Conservation (phyloP, 2,888 invertebrate genomes). For the Hirtodrosophila confusa region DNA sequence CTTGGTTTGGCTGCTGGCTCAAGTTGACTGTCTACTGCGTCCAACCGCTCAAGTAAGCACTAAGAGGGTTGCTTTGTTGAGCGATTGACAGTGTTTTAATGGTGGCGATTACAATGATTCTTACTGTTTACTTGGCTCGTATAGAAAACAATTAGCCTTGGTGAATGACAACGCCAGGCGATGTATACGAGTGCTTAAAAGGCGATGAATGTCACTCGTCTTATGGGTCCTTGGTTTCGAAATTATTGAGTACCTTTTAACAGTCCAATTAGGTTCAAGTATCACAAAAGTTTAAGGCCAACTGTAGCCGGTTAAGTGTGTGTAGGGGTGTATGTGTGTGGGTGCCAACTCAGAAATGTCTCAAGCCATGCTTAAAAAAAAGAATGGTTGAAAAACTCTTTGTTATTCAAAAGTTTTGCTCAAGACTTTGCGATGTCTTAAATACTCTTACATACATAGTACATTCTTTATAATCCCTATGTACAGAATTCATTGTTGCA, state of each 20-base stretch:
- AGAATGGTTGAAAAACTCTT: neutral
- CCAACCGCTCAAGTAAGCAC: conserved; percentile 34
- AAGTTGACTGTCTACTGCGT: conserved; percentile 12
- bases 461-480: conserved; percentile 25
- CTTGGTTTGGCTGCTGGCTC: conserved; percentile 6
- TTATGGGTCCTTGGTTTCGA: conserved; percentile 4
- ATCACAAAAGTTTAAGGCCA: conserved; percentile 5
- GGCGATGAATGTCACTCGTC: conserved; percentile 39
- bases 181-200: conserved; percentile 24
- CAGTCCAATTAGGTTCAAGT: conserved; percentile 15
- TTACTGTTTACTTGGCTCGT: conserved; percentile 42
- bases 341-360: too few relatives aligned
- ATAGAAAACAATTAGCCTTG: conserved; percentile 59
- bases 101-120: conserved; percentile 70
- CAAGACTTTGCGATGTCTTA: neutral
- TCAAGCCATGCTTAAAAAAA: too few relatives aligned
- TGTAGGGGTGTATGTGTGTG: too few relatives aligned
- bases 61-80: conserved; percentile 45
- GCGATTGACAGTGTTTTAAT: conserved; percentile 68
- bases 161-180: conserved; percentile 25
- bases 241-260: conserved; percentile 32
- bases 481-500: conserved; percentile 44
- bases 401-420: conserved; percentile 6
- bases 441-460: neutral
- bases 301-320: neutral